Evolutionary conservation across 30 jellyfish, hydroid and myxozoan species (phyloP).

Genomic region (Aurelia aurita complex sp. Pacific): DNA sequence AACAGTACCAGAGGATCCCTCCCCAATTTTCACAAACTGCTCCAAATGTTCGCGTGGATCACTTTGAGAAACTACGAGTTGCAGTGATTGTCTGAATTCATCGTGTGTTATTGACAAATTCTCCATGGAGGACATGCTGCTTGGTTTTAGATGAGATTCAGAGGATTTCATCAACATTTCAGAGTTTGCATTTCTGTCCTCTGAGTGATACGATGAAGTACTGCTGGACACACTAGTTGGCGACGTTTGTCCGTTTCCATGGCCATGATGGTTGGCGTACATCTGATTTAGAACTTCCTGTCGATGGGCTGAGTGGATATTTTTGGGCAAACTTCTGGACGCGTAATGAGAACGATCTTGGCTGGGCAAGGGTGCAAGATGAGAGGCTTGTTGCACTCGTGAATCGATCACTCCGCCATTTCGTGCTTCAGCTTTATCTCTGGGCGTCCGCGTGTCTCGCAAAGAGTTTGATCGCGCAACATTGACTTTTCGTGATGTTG

Average conservation of each 20-base stretch:
- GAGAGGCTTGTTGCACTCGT: constrained; percentile 21
- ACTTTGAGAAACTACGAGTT: constrained; percentile 80
- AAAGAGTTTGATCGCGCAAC: constrained; percentile 94
- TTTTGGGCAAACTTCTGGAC: constrained; percentile 92
- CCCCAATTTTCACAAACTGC: constrained; percentile 96
- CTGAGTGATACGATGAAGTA: constrained; percentile 20
- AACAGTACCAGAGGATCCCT: constrained; percentile 97
- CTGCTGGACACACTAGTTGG: background rate
- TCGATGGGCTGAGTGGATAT: constrained; percentile 83
- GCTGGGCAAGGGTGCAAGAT: constrained; percentile 57
- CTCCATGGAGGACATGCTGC: constrained; percentile 81
- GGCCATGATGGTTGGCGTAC: constrained; percentile 22
- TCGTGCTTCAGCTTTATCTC: constrained; percentile 59
- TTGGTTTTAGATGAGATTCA: constrained; percentile 56
- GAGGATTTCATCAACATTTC: constrained; percentile 1
- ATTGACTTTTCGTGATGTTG: constrained; percentile 66
- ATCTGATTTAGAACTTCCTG: constrained; percentile 56
- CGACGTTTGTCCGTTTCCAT: constrained; percentile 44
- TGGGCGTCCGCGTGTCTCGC: constrained; percentile 72
- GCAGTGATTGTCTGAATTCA: constrained; percentile 90
- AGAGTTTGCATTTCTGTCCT: constrained; percentile 56
- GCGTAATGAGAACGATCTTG: constrained; percentile 84
- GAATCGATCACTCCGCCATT: constrained; percentile 45
- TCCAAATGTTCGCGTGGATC: constrained; percentile 93
- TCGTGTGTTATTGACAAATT: constrained; percentile 86